Evolutionary conservation across 2,888 invertebrate species (phyloP).

Genomic region (Hydrotaea cyrtoneurina): DNA sequence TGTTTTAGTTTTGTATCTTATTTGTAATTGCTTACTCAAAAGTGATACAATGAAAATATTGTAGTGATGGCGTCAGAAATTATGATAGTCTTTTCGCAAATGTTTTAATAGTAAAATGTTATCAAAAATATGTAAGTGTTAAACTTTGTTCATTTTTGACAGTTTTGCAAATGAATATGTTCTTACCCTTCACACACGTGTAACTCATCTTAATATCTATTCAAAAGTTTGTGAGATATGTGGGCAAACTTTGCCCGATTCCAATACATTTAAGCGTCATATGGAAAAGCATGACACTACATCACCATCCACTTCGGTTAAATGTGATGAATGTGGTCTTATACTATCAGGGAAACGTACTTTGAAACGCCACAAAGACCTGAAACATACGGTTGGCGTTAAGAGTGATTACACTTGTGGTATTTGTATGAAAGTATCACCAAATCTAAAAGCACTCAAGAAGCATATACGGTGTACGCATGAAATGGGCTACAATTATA

Average conservation of each 20-base stretch:
- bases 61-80: too few relatives aligned
- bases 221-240: constrained; percentile 78
- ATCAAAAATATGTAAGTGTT: too few relatives aligned
- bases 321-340: constrained; percentile 76
- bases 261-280: constrained; percentile 74
- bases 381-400: constrained; percentile 74
- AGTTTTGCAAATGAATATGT: constrained; percentile 75
- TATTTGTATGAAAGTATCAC: constrained; percentile 75
- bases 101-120: too few relatives aligned
- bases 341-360: constrained; percentile 74
- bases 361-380: constrained; percentile 76
- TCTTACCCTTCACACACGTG: constrained; percentile 74
- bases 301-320: constrained; percentile 69
- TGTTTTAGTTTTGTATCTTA: too few relatives aligned
- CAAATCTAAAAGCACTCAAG: constrained; percentile 74
- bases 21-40: too few relatives aligned
- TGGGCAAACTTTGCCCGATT: constrained; percentile 76
- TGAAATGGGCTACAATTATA: constrained; percentile 73
- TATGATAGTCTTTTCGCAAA: too few relatives aligned
- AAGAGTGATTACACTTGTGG: constrained; percentile 74
- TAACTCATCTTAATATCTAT: constrained; percentile 76
- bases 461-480: constrained; percentile 76
- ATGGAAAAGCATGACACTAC: constrained; percentile 75
- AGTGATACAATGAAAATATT: too few relatives aligned
- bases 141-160: background rate